Conservation (phyloP, 2,888 invertebrate genomes). For the Harpalus rufipes region DNA sequence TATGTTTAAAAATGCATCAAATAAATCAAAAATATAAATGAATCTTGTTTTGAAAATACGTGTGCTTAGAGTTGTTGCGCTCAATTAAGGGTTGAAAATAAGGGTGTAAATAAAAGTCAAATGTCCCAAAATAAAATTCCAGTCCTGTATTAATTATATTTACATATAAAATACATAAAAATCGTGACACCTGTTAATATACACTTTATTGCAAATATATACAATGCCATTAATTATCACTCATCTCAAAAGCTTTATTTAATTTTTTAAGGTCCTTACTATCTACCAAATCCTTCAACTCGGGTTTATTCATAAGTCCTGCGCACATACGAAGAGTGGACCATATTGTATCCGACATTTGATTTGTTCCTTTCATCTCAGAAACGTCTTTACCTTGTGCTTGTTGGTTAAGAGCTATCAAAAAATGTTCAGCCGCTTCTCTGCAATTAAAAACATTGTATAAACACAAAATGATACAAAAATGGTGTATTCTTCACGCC, state of each 20-base stretch:
- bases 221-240: conserved; percentile 74
- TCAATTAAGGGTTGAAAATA: background rate
- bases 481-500: background rate
- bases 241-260: conserved; percentile 82
- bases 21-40: too few species aligned
- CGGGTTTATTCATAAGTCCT: conserved; percentile 87
- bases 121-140: background rate
- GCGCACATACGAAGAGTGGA: conserved; percentile 93
- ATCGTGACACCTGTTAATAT: background rate
- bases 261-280: conserved; percentile 81
- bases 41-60: background rate
- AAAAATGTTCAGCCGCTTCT: conserved; percentile 96
- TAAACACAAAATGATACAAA: background rate
- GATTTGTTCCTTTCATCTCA: conserved; percentile 76
- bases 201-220: conserved; percentile 8
- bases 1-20: too few species aligned
- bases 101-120: conserved; percentile 2
- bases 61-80: background rate
- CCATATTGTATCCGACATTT: conserved; percentile 97
- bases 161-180: background rate
- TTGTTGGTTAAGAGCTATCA: conserved; percentile 96
- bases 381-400: conserved; percentile 83
- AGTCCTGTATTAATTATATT: background rate
- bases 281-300: conserved; percentile 82
- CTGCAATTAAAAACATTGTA: conserved; percentile 76